phyloP scores from a whole-genome alignment of 92 coral and sea anemone genomes.

The Actinostola sp. region DNA sequence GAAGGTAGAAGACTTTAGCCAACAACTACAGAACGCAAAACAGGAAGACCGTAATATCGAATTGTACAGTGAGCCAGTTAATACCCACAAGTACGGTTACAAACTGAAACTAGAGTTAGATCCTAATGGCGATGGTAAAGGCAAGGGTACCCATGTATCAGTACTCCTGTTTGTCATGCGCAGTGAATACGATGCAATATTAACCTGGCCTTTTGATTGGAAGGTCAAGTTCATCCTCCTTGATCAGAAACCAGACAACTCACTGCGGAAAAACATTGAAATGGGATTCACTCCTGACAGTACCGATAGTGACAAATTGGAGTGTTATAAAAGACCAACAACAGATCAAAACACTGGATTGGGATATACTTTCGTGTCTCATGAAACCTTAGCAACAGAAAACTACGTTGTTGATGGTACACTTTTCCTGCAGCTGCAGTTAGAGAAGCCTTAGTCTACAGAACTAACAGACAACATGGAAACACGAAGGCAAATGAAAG shows the following conservation, averaged over 20 bases:
- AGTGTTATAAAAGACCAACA: conserved; percentile 15
- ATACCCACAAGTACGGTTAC: conserved; percentile 27
- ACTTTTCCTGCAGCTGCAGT: conserved; percentile 7
- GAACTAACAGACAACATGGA: no score
- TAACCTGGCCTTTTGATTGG: conserved; percentile 34
- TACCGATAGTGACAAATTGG: neutral
- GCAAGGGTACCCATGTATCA: conserved; percentile 20
- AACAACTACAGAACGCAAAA: neutral
- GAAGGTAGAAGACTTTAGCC: neutral
- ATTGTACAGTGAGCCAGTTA: conserved; percentile 12
- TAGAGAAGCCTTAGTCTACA: neutral
- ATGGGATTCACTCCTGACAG: conserved; percentile 13
- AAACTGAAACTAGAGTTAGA: neutral
- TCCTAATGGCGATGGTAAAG: conserved; percentile 1
- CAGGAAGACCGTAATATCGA: neutral
- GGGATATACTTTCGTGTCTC: conserved; percentile 20
- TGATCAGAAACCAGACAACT: conserved; percentile 20
- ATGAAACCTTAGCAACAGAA: conserved; percentile 16
- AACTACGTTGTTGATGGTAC: conserved; percentile 18
- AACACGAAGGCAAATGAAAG: no score
- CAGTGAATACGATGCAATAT: conserved; percentile 26
- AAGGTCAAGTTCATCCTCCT: conserved; percentile 22
- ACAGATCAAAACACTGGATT: conserved; percentile 8
- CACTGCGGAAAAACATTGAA: conserved; percentile 8
- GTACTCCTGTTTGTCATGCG: conserved; percentile 8